phyloP scores from a whole-genome alignment of 2,113 vertebrate genomes.

The Proteles cristata region DNA sequence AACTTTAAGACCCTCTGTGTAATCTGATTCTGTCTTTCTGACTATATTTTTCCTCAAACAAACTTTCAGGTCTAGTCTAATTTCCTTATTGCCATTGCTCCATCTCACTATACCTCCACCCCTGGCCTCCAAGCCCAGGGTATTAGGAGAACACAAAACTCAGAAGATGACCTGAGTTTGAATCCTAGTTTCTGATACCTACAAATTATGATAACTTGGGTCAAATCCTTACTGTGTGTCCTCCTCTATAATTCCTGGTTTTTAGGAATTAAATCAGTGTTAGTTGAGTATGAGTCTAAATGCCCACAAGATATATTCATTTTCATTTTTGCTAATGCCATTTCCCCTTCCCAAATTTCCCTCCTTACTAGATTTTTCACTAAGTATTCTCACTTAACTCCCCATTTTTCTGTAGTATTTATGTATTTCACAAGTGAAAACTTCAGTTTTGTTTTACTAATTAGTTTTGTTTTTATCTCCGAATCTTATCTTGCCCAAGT shows the following conservation, averaged over 20 bases:
- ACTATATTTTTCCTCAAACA: background rate
- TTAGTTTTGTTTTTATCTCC: slow-evolving; percentile 44
- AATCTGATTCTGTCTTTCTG: background rate
- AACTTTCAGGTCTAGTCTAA: background rate
- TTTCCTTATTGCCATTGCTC: background rate
- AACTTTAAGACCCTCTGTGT: background rate
- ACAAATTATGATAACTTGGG: background rate
- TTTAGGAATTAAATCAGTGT: background rate
- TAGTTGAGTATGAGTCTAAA: background rate
- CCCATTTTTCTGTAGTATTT: background rate
- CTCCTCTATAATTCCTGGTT: background rate
- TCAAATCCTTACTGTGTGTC: background rate
- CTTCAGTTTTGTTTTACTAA: background rate
- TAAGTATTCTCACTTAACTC: background rate
- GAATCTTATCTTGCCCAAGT: slow-evolving; percentile 10
- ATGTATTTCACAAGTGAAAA: background rate
- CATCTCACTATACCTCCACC: background rate
- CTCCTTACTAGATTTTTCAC: slow-evolving; percentile 13
- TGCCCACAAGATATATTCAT: background rate
- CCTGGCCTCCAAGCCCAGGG: background rate
- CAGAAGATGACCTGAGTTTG: background rate
- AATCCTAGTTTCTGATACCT: background rate
- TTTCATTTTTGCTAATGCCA: background rate
- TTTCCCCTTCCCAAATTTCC: background rate
- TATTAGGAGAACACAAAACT: background rate